Conservation (phyloP, 2,888 invertebrate genomes). For the Ormia ochracea region DNA sequence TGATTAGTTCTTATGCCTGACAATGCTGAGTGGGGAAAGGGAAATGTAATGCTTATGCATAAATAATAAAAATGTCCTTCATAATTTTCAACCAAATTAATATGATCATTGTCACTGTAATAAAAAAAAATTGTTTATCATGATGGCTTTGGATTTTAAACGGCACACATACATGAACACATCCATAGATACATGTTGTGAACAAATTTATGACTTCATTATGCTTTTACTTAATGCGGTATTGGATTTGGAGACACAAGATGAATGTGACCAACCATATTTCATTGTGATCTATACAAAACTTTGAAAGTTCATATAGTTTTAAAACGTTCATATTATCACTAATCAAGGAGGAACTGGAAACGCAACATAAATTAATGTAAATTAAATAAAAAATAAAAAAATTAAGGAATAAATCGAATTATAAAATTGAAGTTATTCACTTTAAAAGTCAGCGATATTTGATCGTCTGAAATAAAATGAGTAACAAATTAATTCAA, state of each 20-base stretch:
- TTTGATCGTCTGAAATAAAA: too few species aligned
- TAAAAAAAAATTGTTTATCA: background rate
- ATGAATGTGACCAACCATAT: slow-evolving; percentile 30
- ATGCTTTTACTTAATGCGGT: background rate
- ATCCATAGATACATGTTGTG: background rate
- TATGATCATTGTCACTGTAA: slow-evolving; percentile 35
- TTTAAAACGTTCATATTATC: too few species aligned
- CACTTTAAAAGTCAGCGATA: too few species aligned
- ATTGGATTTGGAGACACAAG: background rate
- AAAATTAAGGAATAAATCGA: too few species aligned
- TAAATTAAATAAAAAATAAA: too few species aligned
- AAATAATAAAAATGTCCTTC: slow-evolving; percentile 18
- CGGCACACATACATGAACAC: background rate
- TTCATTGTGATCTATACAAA: too few species aligned
- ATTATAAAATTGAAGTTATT: too few species aligned
- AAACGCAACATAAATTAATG: too few species aligned
- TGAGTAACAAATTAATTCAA: too few species aligned
- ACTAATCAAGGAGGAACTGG: too few species aligned
- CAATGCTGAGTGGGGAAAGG: background rate
- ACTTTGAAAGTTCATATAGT: too few species aligned
- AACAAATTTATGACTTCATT: slow-evolving; percentile 8
- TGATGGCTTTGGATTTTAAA: background rate
- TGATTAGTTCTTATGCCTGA: background rate
- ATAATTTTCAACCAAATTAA: slow-evolving; percentile 32
- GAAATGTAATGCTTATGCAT: slow-evolving; percentile 22